Conservation (phyloP, 1,140 invertebrate species). For the Heliothis virescens region DNA sequence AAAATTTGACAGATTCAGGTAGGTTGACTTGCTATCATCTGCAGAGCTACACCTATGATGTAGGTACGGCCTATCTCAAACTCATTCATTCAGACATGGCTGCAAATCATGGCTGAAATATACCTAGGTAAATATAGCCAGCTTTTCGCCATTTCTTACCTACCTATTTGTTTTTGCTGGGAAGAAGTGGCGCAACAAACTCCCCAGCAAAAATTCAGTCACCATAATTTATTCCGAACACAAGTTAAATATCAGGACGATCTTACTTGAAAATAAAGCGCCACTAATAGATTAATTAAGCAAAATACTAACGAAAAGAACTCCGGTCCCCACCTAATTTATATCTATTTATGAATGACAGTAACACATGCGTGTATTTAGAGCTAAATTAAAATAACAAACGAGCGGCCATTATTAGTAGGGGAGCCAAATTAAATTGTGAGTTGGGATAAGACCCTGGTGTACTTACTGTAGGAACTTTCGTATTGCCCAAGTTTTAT, state of each 20-base stretch:
- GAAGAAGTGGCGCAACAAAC: no score
- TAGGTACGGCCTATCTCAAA: no score
- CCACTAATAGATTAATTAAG: slow-evolving; percentile 37
- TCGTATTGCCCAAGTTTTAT: no score
- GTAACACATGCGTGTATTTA: slow-evolving; percentile 65
- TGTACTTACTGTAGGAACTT: neutral
- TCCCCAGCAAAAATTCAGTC: no score
- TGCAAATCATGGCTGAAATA: no score
- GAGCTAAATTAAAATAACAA: slow-evolving; percentile 70
- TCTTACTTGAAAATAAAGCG: neutral
- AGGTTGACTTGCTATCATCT: no score
- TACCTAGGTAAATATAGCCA: no score
- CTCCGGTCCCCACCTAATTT: slow-evolving; percentile 45
- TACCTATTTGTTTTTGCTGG: no score
- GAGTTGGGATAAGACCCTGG: neutral
- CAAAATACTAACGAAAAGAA: slow-evolving; percentile 47
- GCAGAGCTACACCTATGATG: no score
- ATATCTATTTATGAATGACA: slow-evolving; percentile 68
- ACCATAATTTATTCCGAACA: neutral
- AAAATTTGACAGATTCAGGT: no score
- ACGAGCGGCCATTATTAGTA: slow-evolving; percentile 51
- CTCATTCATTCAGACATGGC: no score
- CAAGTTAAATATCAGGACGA: neutral
- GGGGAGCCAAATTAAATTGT: neutral
- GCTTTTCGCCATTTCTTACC: no score